phyloP scores from a whole-genome alignment of 2,113 vertebrate genomes.

The Atherinomorus stipes region DNA sequence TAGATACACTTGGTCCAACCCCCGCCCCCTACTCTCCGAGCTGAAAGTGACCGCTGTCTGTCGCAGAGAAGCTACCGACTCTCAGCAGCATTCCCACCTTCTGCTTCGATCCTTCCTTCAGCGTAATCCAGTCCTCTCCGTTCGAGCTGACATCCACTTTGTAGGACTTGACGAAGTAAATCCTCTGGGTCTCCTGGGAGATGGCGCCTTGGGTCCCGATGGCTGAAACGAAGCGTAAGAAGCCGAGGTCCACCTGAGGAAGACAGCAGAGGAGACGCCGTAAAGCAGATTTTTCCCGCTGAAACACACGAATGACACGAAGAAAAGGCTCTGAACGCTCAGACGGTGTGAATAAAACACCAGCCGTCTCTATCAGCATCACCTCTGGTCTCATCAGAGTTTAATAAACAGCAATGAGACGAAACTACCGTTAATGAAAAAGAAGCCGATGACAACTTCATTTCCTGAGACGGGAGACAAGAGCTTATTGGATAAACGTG shows the following conservation, averaged over 20 bases:
- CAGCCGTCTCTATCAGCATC: conserved; percentile 41
- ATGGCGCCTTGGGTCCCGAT: conserved; percentile 95
- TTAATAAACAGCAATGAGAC: conserved; percentile 77
- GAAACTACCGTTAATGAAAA: conserved; percentile 78
- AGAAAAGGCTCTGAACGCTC: conserved; percentile 21
- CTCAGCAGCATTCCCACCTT: conserved; percentile 80
- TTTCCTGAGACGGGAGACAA: conserved; percentile 81
- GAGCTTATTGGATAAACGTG: conserved; percentile 79
- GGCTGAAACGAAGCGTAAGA: conserved; percentile 92
- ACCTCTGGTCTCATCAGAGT: conserved; percentile 72
- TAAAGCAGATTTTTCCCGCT: conserved; percentile 2
- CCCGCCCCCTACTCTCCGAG: too few species aligned
- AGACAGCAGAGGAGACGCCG: too few species aligned
- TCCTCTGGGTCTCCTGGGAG: conserved; percentile 93
- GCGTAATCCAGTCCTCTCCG: conserved; percentile 97
- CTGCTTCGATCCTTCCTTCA: conserved; percentile 94
- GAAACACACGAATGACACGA: conserved; percentile 31
- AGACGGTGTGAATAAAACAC: conserved; percentile 51
- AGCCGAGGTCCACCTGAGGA: conserved; percentile 92
- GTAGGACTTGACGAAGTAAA: conserved; percentile 92
- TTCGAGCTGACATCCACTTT: conserved; percentile 97
- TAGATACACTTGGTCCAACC: too few species aligned
- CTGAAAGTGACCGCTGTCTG: too few species aligned
- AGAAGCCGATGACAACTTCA: conserved; percentile 78
- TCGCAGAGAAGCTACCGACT: too few species aligned